Percentiles rank a stretch among this genome's conserved stretches.
phyloP scores from a whole-genome alignment of 2,888 invertebrate species.

The Hypomecis atomaria region DNA sequence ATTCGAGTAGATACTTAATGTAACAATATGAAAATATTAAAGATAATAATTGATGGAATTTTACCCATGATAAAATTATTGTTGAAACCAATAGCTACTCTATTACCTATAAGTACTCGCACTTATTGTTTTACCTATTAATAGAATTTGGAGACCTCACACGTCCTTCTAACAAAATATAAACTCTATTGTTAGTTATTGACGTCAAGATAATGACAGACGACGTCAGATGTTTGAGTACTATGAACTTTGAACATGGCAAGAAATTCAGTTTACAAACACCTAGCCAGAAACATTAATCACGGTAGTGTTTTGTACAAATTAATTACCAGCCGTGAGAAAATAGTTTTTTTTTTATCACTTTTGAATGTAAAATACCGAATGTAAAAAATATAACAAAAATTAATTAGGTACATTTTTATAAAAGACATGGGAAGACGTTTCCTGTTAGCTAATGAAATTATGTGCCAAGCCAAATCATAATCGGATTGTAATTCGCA shows the following conservation, averaged over 20 bases:
- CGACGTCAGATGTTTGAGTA: constrained; percentile 26
- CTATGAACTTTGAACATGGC: constrained; percentile 34
- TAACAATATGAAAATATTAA: too few relatives aligned
- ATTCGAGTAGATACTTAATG: too few relatives aligned
- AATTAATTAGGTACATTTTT: not conserved
- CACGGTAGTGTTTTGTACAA: too few relatives aligned
- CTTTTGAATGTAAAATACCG: too few relatives aligned
- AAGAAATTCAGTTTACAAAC: constrained; percentile 5
- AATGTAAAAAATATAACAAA: not conserved
- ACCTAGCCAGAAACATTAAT: too few relatives aligned
- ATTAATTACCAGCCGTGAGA: too few relatives aligned
- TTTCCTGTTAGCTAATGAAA: constrained; percentile 25
- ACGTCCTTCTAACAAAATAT: constrained; percentile 29
- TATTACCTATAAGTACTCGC: not conserved
- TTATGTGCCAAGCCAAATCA: constrained; percentile 22
- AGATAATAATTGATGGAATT: too few relatives aligned
- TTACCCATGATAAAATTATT: not conserved
- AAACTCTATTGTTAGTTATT: constrained; percentile 45
- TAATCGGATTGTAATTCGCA: constrained; percentile 42
- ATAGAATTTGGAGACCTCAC: constrained; percentile 2
- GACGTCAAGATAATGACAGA: constrained; percentile 45
- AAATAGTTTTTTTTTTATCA: too few relatives aligned
- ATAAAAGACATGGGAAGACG: not conserved
- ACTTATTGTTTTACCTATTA: not conserved
- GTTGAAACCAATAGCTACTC: not conserved